A percentile compares a stretch with the other conserved stretches of the same genome.
Evolutionary conservation across 2,888 invertebrate species (phyloP).

Genomic region (Drosophila merina): DNA sequence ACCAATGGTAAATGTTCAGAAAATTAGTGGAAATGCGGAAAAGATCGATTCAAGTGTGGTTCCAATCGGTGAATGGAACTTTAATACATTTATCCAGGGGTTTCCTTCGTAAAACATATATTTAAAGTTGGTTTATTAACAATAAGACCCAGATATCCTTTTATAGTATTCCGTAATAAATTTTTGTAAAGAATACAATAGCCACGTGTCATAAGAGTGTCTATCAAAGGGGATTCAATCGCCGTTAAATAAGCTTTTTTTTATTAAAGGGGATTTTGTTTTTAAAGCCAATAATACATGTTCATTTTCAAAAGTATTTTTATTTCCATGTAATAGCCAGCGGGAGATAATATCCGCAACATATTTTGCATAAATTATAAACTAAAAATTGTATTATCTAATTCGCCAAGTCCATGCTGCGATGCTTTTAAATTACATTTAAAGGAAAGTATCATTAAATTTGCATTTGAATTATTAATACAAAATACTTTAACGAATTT

Average conservation of each 20-base stretch:
- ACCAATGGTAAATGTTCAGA: background rate
- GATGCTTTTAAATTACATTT: background rate
- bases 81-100: background rate
- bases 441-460: conserved; percentile 18
- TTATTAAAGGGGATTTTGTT: background rate
- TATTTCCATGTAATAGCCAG: conserved; percentile 4
- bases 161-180: no score
- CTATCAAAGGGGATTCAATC: no score
- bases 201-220: no score
- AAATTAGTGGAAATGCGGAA: conserved; percentile 38
- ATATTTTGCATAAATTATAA: background rate
- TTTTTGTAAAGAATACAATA: no score
- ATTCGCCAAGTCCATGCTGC: conserved; percentile 6
- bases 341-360: conserved; percentile 1
- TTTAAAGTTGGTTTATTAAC: no score
- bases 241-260: no score
- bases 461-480: conserved; percentile 25
- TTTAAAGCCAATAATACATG: background rate
- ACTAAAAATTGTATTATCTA: background rate
- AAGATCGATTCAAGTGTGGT: conserved; percentile 16
- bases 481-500: conserved; percentile 11
- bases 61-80: conserved; percentile 19
- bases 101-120: background rate
- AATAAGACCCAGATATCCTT: no score
- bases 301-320: background rate